Percentiles rank a stretch among this genome's conserved stretches.
phyloP scores from a whole-genome alignment of 2,888 invertebrate genomes.

The Thera britannica region DNA sequence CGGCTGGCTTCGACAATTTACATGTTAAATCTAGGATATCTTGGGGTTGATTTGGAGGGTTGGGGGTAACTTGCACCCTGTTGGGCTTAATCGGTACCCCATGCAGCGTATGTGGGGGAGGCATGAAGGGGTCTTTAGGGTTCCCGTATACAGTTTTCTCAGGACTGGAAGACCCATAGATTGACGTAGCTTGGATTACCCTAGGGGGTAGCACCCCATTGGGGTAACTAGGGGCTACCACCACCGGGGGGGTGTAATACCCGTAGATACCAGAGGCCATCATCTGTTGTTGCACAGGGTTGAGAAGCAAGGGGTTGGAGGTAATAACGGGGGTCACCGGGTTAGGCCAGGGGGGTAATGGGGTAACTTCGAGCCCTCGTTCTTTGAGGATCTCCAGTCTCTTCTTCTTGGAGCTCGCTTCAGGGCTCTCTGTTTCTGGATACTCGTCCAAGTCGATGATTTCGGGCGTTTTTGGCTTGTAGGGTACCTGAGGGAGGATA shows the following conservation, averaged over 20 bases:
- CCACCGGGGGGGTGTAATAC: conserved; percentile 21
- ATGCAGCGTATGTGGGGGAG: conserved; percentile 80
- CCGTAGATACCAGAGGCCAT: conserved; percentile 56
- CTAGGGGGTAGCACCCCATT: conserved; percentile 76
- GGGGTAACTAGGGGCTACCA: conserved; percentile 51
- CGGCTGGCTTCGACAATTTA: conserved; percentile 72
- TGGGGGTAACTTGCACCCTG: conserved; percentile 41
- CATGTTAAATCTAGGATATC: conserved; percentile 88
- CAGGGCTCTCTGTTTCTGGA: conserved; percentile 78
- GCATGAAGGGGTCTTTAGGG: conserved; percentile 88
- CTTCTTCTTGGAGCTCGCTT: conserved; percentile 83
- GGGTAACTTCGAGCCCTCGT: conserved; percentile 90
- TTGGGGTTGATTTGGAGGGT: conserved; percentile 67
- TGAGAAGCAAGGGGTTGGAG: conserved; percentile 59
- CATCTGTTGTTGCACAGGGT: conserved; percentile 74
- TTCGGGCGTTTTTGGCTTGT: conserved; percentile 86
- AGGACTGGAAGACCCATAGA: conserved; percentile 83
- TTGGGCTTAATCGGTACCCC: conserved; percentile 69
- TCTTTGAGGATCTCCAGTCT: conserved; percentile 91
- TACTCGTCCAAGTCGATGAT: conserved; percentile 86
- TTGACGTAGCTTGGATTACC: conserved; percentile 87
- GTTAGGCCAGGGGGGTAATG: conserved; percentile 76
- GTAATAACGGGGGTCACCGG: conserved; percentile 43
- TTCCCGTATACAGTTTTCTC: conserved; percentile 89
- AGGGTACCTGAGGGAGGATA: conserved; percentile 75